A percentile compares a stretch with the other conserved stretches of the same genome.
Conservation (phyloP, 2,888 invertebrate genomes). For the Stenoptilia bipunctidactyla region DNA sequence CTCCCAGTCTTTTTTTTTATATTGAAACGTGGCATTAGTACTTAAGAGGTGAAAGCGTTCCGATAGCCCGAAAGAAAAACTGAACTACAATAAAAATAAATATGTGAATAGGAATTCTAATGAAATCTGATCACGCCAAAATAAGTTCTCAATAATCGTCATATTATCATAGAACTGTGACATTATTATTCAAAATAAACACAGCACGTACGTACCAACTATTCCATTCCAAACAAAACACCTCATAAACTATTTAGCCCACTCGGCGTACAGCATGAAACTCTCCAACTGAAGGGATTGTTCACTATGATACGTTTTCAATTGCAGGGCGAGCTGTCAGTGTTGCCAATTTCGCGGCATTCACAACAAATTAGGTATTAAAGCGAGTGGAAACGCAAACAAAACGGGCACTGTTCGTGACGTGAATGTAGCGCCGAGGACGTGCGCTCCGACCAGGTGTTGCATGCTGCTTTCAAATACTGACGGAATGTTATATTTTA, state of each 20-base stretch:
- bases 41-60: no score
- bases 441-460: conserved; percentile 11
- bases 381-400: conserved; percentile 66
- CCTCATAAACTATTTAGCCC: neutral
- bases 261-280: conserved; percentile 6
- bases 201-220: no score
- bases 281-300: conserved; percentile 24
- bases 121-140: no score
- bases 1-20: no score
- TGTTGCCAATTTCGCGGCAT: conserved; percentile 62
- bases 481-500: no score
- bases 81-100: no score
- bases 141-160: no score
- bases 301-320: conserved; percentile 51
- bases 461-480: neutral
- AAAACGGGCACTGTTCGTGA: conserved; percentile 64
- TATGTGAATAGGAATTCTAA: no score
- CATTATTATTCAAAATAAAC: no score
- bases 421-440: conserved; percentile 45
- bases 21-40: no score
- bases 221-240: neutral
- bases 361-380: conserved; percentile 68
- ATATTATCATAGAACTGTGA: no score
- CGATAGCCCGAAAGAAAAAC: no score
- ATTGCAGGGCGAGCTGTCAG: conserved; percentile 55